phyloP scores from a whole-genome alignment of 2,888 invertebrate species.

The Drosophila pseudotakahashii region DNA sequence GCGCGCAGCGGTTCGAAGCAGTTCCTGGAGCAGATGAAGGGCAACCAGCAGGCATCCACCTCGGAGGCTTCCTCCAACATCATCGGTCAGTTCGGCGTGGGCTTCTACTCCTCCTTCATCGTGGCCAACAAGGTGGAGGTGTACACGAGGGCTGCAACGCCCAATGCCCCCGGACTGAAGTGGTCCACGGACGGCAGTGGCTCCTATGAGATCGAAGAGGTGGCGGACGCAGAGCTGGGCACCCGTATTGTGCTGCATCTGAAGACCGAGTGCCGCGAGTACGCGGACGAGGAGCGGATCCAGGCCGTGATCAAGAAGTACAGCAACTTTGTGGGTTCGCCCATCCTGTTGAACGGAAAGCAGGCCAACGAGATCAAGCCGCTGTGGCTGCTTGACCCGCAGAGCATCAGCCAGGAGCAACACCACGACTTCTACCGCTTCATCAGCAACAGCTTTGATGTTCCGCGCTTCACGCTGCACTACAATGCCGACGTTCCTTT shows the following conservation, averaged over 20 bases:
- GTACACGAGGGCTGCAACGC: conserved; percentile 90
- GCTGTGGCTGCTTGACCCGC: conserved; percentile 96
- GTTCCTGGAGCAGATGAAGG: conserved; percentile 93
- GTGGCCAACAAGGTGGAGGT: conserved; percentile 98
- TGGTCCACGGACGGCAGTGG: conserved; percentile 97
- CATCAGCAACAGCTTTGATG: conserved; percentile 93
- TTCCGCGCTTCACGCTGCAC: conserved; percentile 95
- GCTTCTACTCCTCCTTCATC: conserved; percentile 99
- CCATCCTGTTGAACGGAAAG: conserved; percentile 95
- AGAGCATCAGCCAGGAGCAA: conserved; percentile 92
- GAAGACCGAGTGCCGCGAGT: conserved; percentile 94
- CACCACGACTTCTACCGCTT: conserved; percentile 97
- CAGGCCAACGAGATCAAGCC: conserved; percentile 96
- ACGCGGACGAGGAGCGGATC: conserved; percentile 93
- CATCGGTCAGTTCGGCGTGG: conserved; percentile 99
- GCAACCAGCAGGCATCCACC: conserved; percentile 85
- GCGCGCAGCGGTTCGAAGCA: conserved; percentile 98
- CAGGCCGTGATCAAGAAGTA: conserved; percentile 96
- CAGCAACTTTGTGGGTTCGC: conserved; percentile 98
- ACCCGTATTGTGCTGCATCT: conserved; percentile 97
- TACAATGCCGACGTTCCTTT: conserved; percentile 93
- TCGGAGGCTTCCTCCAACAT: conserved; percentile 89
- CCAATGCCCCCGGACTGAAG: conserved; percentile 89
- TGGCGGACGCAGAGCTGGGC: conserved; percentile 93
- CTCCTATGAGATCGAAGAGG: conserved; percentile 94